Conservation (phyloP, 2,888 invertebrate genomes). For the Coleophora deauratella region DNA sequence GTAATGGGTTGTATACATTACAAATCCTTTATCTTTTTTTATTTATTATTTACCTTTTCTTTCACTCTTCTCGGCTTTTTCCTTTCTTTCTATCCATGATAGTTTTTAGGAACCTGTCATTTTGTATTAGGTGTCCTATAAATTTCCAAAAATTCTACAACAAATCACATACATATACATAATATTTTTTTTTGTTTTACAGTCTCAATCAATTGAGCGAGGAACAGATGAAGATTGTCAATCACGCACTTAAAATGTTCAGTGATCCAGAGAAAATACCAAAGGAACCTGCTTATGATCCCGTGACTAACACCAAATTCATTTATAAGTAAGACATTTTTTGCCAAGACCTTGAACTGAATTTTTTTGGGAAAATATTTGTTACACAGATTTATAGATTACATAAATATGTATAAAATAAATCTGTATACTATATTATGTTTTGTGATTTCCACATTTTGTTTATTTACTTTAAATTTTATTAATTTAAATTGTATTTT, state of each 20-base stretch:
- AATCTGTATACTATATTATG: neutral
- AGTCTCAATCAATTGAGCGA: conserved; percentile 56
- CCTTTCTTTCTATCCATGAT: too few relatives aligned
- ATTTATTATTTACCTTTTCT: too few relatives aligned
- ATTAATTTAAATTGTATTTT: too few relatives aligned
- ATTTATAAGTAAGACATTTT: conserved; percentile 54
- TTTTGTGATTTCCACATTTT: neutral
- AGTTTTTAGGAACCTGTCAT: too few relatives aligned
- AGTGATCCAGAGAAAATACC: conserved; percentile 45
- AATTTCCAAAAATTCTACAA: neutral
- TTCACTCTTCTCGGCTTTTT: too few relatives aligned
- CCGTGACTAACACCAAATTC: conserved; percentile 53
- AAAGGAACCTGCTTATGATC: conserved; percentile 54
- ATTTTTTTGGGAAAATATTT: too few relatives aligned
- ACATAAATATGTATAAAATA: too few relatives aligned
- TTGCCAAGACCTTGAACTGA: too few relatives aligned
- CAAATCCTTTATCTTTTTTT: too few relatives aligned
- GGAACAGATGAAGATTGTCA: conserved; percentile 60
- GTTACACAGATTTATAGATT: too few relatives aligned
- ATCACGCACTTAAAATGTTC: conserved; percentile 56
- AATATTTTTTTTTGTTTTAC: conserved; percentile 16
- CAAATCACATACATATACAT: neutral
- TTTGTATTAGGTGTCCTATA: too few relatives aligned
- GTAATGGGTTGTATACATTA: too few relatives aligned
- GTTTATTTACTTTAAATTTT: neutral